A percentile compares a stretch with the other conserved stretches of the same genome.
Conservation (phyloP, 2,888 invertebrate genomes). For the Tromatobia lineatoria region DNA sequence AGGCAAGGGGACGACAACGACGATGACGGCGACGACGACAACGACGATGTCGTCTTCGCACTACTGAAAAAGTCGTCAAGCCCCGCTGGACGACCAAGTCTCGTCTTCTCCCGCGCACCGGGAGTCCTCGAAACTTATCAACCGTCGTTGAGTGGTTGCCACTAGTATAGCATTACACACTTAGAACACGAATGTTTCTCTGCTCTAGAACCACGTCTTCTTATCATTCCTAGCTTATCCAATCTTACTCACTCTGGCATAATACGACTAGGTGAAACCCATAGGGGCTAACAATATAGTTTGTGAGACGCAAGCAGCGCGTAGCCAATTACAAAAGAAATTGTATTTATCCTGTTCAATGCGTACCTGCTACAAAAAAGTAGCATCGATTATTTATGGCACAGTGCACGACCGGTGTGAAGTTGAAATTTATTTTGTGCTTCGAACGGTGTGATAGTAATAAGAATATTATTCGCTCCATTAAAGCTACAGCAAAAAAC, state of each 20-base stretch:
- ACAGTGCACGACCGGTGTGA: background rate
- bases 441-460: background rate
- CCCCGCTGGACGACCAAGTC: constrained; percentile 35
- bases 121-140: constrained; percentile 58
- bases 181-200: constrained; percentile 37
- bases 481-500: background rate
- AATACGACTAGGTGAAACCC: background rate
- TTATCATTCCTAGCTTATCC: constrained; percentile 34
- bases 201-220: constrained; percentile 17
- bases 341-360: background rate
- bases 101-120: background rate
- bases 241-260: constrained; percentile 9
- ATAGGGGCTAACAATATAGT: background rate
- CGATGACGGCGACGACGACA: constrained; percentile 39
- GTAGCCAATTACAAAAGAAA: constrained; percentile 3
- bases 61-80: constrained; percentile 64
- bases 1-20: background rate
- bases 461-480: background rate
- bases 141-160: constrained; percentile 47
- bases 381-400: background rate
- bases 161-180: constrained; percentile 9
- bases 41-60: constrained; percentile 39
- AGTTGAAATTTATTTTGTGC: background rate
- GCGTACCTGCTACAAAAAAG: background rate
- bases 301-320: background rate